A percentile compares a stretch with the other conserved stretches of the same genome.
Evolutionary conservation across 2,888 invertebrate species (phyloP).

Genomic region (Caenorhabditis afra): DNA sequence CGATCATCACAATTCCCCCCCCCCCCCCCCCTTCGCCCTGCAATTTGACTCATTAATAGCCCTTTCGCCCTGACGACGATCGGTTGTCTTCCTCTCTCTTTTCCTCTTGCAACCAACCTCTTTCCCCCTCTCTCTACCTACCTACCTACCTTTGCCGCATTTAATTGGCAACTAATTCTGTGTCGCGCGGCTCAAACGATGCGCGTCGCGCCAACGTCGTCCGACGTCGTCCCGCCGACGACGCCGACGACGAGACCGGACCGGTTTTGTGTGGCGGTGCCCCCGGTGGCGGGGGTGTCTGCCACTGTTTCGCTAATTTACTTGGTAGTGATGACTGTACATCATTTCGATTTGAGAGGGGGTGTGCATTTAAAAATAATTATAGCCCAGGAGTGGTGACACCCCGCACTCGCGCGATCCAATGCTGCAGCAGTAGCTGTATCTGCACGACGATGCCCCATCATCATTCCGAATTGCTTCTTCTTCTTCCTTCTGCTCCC

Average conservation of each 20-base stretch:
- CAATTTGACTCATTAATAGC: conserved; percentile 63
- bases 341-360: conserved; percentile 23
- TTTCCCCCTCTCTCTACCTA: conserved; percentile 1
- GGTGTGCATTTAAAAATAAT: conserved; percentile 31
- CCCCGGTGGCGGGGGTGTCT: conserved; percentile 1
- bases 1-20: conserved; percentile 19
- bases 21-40: neutral
- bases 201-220: conserved; percentile 47
- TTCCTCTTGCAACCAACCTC: conserved; percentile 14
- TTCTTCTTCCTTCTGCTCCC: neutral
- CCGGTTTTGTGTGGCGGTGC: conserved; percentile 36
- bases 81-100: neutral
- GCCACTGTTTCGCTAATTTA: conserved; percentile 30
- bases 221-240: conserved; percentile 17
- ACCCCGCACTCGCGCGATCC: neutral
- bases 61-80: conserved; percentile 27
- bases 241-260: conserved; percentile 29
- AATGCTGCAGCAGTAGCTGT: conserved; percentile 21
- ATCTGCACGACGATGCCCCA: neutral
- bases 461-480: conserved; percentile 20
- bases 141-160: conserved; percentile 35
- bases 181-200: conserved; percentile 49
- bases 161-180: conserved; percentile 57
- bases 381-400: conserved; percentile 10
- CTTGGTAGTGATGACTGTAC: conserved; percentile 24